phyloP scores from a whole-genome alignment of 2,888 invertebrate genomes.

The Macrosiphum euphorbiae region DNA sequence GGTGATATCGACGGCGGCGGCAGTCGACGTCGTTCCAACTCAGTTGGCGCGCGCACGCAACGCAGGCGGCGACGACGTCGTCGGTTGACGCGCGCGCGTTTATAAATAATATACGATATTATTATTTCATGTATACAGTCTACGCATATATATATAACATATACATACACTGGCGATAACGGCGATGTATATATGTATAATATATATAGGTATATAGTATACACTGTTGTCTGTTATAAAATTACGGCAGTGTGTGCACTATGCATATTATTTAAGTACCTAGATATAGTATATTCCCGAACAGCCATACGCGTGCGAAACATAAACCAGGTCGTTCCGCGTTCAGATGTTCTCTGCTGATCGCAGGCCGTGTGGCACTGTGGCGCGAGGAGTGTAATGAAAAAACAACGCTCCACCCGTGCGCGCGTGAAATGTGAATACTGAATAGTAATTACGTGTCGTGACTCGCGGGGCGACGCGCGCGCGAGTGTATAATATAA shows the following conservation, averaged over 20 bases:
- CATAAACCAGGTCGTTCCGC: background rate
- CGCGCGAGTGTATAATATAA: background rate
- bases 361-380: background rate
- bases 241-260: background rate
- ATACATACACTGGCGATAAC: background rate
- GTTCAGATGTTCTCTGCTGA: background rate
- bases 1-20: background rate
- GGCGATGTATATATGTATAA: background rate
- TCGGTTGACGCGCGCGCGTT: conserved; percentile 17
- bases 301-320: background rate
- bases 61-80: background rate
- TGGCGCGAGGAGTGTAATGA: background rate
- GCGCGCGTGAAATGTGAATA: background rate
- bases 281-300: background rate
- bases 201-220: background rate
- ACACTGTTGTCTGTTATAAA: background rate
- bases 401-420: background rate
- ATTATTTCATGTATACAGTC: background rate
- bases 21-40: background rate
- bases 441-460: background rate
- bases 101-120: conserved; percentile 27
- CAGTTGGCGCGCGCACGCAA: conserved; percentile 6
- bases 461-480: background rate
- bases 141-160: background rate
- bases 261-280: background rate